A percentile compares a stretch with the other conserved stretches of the same genome.
phyloP scores from a whole-genome alignment of 2,797 vertebrate species.

The Poeciliopsis turneri region DNA sequence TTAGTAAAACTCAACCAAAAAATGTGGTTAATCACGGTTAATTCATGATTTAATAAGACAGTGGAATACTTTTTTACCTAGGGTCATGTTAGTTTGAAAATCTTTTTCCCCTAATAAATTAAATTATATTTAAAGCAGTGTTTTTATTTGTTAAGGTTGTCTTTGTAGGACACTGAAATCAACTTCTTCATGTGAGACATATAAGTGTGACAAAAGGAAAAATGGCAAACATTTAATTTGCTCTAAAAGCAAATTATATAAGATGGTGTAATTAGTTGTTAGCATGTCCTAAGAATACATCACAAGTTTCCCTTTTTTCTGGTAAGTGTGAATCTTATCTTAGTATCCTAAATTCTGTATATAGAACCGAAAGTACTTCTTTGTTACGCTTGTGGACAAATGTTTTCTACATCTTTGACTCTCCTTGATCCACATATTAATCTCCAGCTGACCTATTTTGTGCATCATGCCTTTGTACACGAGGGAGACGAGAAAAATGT shows the following conservation, averaged over 20 bases:
- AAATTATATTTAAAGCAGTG: background rate
- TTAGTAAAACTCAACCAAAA: background rate
- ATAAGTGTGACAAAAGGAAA: background rate
- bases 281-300: background rate
- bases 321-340: background rate
- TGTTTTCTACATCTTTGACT: conserved; percentile 1
- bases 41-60: background rate
- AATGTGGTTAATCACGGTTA: background rate
- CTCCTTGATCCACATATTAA: conserved; percentile 35
- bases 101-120: background rate
- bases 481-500: conserved; percentile 34
- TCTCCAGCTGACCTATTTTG: conserved; percentile 51
- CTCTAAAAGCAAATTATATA: background rate
- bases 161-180: no score
- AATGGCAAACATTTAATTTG: background rate
- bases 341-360: conserved; percentile 13
- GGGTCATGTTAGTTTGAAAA: background rate
- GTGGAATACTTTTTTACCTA: no score
- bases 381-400: conserved; percentile 7
- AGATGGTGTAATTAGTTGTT: background rate
- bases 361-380: conserved; percentile 1
- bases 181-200: background rate
- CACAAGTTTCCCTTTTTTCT: background rate
- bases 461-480: conserved; percentile 31
- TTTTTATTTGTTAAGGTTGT: no score